Evolutionary conservation across 92 coral and sea anemone genomes (phyloP).

Genomic region (Zoanthus sansibaricus): DNA sequence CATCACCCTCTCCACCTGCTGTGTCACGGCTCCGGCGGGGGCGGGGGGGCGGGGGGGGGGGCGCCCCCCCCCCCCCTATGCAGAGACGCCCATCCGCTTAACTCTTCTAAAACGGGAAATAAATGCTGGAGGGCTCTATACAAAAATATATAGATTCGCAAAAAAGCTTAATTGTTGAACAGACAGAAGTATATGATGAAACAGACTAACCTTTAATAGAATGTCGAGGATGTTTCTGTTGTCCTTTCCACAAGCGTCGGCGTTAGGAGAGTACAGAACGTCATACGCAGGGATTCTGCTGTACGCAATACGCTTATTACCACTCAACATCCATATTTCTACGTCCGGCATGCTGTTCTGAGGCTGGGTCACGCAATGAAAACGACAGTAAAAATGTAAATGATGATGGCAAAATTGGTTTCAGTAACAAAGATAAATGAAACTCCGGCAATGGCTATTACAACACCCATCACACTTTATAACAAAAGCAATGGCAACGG

Average conservation of each 20-base stretch:
- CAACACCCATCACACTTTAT: too few species aligned
- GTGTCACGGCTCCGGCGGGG: too few species aligned
- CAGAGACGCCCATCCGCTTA: too few species aligned
- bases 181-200: background rate
- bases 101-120: too few species aligned
- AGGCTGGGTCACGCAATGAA: slow-evolving; percentile 64
- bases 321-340: slow-evolving; percentile 97
- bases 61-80: too few species aligned
- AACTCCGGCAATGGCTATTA: too few species aligned
- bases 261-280: slow-evolving; percentile 76
- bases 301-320: slow-evolving; percentile 86
- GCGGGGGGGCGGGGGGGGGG: too few species aligned
- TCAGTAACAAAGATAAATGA: background rate
- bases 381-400: background rate
- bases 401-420: background rate
- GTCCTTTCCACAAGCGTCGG: slow-evolving; percentile 74
- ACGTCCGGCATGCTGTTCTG: slow-evolving; percentile 99
- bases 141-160: too few species aligned
- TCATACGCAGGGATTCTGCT: slow-evolving; percentile 95
- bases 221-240: slow-evolving; percentile 81
- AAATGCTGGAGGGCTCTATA: too few species aligned
- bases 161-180: background rate
- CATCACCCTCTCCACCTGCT: too few species aligned
- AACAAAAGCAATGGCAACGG: too few species aligned
- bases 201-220: slow-evolving; percentile 75